These are phyloP conservation scores for Phrynocephalus forsythii DNA, from an alignment of 2,797 vertebrate genomes.

Conservation along the genomic window DNA sequence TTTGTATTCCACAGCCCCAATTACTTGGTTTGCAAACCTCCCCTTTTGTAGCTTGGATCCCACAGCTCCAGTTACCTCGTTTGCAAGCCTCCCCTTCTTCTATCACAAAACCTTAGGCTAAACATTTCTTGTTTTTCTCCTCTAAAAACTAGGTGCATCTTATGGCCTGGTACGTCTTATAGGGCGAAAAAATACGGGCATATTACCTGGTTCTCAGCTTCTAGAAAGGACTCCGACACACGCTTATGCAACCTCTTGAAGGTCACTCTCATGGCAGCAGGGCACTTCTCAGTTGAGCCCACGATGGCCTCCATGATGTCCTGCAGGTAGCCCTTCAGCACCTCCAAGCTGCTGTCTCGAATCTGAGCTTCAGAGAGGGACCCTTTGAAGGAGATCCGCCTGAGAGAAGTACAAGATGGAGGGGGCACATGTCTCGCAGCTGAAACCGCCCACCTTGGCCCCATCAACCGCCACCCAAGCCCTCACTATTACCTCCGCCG, in stretches of 20 bases:
- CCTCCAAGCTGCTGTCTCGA: constrained; percentile 75
- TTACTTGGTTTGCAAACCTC: too few relatives aligned
- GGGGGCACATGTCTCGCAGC: neutral
- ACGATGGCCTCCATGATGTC: constrained; percentile 66
- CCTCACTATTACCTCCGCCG: too few relatives aligned
- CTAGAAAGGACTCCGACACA: constrained; percentile 86
- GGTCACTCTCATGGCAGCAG: constrained; percentile 83
- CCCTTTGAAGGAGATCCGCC: constrained; percentile 78
- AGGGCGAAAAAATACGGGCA: too few relatives aligned
- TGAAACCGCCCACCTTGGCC: too few relatives aligned
- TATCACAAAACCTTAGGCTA: too few relatives aligned
- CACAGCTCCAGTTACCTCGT: too few relatives aligned
- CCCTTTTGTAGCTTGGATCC: too few relatives aligned
- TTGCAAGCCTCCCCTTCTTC: too few relatives aligned
- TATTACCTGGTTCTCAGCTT: constrained; percentile 82
- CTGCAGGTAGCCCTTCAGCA: constrained; percentile 74
- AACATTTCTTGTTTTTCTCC: too few relatives aligned
- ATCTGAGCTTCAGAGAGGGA: constrained; percentile 64
- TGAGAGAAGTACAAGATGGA: neutral
- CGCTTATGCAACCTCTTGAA: constrained; percentile 88
- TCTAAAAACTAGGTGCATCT: too few relatives aligned
- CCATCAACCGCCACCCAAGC: neutral
- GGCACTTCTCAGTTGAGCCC: constrained; percentile 76
- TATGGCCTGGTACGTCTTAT: too few relatives aligned
- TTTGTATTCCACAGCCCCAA: too few relatives aligned